These are phyloP conservation scores for Karalla daura DNA, from an alignment of 2,797 vertebrate genomes.

Conservation along the genomic window DNA sequence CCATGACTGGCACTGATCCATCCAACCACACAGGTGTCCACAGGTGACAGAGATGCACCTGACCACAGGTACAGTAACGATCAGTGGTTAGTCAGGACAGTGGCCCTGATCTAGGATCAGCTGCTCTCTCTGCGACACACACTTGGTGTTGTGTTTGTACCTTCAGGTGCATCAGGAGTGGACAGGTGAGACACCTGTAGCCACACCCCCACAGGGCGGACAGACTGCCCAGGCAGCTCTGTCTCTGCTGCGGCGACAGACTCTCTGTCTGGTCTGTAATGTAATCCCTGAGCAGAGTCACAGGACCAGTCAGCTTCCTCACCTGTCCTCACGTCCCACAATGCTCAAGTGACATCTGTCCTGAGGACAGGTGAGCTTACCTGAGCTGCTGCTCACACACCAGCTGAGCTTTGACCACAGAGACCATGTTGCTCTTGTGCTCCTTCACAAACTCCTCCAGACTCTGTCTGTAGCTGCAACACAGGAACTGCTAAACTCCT, in stretches of 20 bases:
- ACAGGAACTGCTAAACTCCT: background rate
- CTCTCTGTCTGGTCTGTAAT: slow-evolving; percentile 49
- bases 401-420: slow-evolving; percentile 86
- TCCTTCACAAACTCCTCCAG: slow-evolving; percentile 85
- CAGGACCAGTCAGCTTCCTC: slow-evolving; percentile 7
- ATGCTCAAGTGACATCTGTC: background rate
- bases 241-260: slow-evolving; percentile 49
- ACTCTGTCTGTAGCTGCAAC: slow-evolving; percentile 84
- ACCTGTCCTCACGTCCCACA: background rate
- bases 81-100: background rate
- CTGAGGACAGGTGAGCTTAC: slow-evolving; percentile 78
- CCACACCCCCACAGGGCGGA: slow-evolving; percentile 77
- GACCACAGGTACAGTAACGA: slow-evolving; percentile 13
- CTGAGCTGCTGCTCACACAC: slow-evolving; percentile 88
- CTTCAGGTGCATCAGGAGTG: slow-evolving; percentile 80
- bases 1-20: slow-evolving; percentile 49
- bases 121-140: background rate
- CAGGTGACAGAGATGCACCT: slow-evolving; percentile 63
- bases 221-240: slow-evolving; percentile 60
- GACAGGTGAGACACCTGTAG: slow-evolving; percentile 79
- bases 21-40: slow-evolving; percentile 72
- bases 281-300: slow-evolving; percentile 78
- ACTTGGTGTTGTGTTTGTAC: slow-evolving; percentile 64
- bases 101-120: background rate
- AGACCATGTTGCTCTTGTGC: slow-evolving; percentile 67